A percentile compares a stretch with the other conserved stretches of the same genome.
These are phyloP conservation scores for Glaucidium brasilianum DNA, from an alignment of 2,113 vertebrate genomes.

Conservation along the genomic window DNA sequence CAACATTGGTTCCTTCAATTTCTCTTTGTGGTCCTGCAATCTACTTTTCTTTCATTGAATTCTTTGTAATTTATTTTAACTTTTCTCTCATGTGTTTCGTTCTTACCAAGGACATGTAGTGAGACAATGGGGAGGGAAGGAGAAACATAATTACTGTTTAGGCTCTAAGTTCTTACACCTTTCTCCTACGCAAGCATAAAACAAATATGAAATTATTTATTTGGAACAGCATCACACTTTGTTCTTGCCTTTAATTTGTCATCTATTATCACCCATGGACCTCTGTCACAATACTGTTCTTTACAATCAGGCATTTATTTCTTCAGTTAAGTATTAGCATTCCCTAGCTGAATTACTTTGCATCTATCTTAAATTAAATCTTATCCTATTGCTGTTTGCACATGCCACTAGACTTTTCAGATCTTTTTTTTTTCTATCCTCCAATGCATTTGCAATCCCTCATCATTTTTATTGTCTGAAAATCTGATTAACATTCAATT, in stretches of 20 bases:
- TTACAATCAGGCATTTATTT: slow-evolving; percentile 32
- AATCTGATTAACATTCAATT: slow-evolving; percentile 42
- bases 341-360: slow-evolving; percentile 35
- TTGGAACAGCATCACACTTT: neutral
- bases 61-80: slow-evolving; percentile 9
- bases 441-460: slow-evolving; percentile 15
- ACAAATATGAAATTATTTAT: slow-evolving; percentile 30
- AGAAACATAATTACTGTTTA: neutral
- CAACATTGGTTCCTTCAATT: neutral
- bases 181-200: neutral
- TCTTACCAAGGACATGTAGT: neutral
- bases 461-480: slow-evolving; percentile 34
- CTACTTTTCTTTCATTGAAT: slow-evolving; percentile 12
- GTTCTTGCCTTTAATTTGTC: slow-evolving; percentile 50
- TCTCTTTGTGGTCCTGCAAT: neutral
- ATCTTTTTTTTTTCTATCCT: neutral
- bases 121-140: neutral
- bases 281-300: slow-evolving; percentile 3
- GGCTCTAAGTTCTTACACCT: neutral
- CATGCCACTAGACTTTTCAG: slow-evolving; percentile 25
- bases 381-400: slow-evolving; percentile 55
- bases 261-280: slow-evolving; percentile 40
- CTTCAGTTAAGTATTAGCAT: slow-evolving; percentile 43
- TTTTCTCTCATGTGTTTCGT: neutral
- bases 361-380: slow-evolving; percentile 73